Percentiles rank a stretch among this genome's conserved stretches.
Conservation (phyloP, 2,113 vertebrate species). For the Pachyramphus minor region DNA sequence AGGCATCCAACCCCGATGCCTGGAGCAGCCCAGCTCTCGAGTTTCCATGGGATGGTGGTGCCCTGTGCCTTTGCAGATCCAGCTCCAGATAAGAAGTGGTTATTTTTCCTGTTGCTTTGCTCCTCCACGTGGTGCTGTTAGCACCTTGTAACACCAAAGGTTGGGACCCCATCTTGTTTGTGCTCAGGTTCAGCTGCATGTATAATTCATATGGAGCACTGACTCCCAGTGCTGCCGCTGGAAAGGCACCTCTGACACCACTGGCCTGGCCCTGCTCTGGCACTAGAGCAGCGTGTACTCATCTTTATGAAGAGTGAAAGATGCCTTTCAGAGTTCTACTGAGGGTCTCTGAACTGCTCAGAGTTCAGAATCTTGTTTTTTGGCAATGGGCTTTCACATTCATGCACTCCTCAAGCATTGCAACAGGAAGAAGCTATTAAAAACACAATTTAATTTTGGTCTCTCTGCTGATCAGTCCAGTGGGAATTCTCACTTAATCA, state of each 20-base stretch:
- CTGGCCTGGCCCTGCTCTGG: not conserved
- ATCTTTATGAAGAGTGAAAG: not conserved
- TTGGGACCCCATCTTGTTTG: not conserved
- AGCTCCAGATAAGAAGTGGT: not conserved
- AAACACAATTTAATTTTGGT: slow-evolving; percentile 35
- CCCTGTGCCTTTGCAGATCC: not conserved
- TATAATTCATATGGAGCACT: not conserved
- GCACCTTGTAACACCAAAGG: not conserved
- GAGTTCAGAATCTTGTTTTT: not conserved
- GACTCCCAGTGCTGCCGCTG: not conserved
- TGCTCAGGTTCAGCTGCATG: not conserved
- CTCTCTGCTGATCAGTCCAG: slow-evolving; percentile 38
- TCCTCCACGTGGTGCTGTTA: not conserved
- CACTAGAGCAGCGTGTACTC: not conserved
- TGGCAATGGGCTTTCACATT: not conserved
- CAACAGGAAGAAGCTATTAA: slow-evolving; percentile 44
- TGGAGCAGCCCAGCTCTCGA: not conserved
- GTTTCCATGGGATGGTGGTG: no score
- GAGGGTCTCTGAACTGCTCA: not conserved
- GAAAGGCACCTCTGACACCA: not conserved
- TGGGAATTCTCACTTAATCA: slow-evolving; percentile 72
- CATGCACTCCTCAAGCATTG: slow-evolving; percentile 16
- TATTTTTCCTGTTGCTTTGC: not conserved
- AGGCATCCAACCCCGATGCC: not conserved
- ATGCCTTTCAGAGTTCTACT: not conserved